A percentile compares a stretch with the other conserved stretches of the same genome.
Conservation (phyloP, 2,797 vertebrate species). For the Lithobates sylvaticus region DNA sequence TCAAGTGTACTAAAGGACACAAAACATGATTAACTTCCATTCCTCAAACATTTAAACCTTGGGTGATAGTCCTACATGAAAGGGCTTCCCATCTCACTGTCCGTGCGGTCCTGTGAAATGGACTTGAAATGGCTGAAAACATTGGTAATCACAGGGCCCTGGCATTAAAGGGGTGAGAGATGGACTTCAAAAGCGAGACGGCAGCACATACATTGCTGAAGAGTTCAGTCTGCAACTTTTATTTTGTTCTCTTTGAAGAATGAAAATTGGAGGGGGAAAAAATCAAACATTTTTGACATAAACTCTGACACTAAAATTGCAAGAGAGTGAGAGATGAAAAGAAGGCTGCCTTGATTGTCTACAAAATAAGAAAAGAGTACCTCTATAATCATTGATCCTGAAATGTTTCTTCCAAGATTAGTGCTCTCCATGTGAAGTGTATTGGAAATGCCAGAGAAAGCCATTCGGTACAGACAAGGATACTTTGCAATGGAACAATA, state of each 20-base stretch:
- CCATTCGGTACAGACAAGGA: slow-evolving; percentile 62
- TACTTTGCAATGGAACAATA: slow-evolving; percentile 67
- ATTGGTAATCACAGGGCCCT: slow-evolving; percentile 90
- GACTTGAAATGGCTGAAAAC: slow-evolving; percentile 81
- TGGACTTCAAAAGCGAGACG: slow-evolving; percentile 90
- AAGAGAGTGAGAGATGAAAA: slow-evolving; percentile 95
- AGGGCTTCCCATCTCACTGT: slow-evolving; percentile 81
- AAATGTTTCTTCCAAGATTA: slow-evolving; percentile 78
- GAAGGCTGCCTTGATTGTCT: slow-evolving; percentile 82
- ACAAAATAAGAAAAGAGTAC: slow-evolving; percentile 81
- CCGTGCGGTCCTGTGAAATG: slow-evolving; percentile 85
- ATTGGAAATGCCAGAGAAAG: slow-evolving; percentile 76
- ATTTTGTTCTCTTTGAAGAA: slow-evolving; percentile 97
- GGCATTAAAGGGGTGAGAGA: slow-evolving; percentile 86
- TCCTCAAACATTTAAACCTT: slow-evolving; percentile 71
- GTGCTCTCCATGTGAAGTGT: slow-evolving; percentile 77
- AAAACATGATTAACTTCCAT: slow-evolving; percentile 72
- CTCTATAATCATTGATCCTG: slow-evolving; percentile 86
- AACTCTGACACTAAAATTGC: slow-evolving; percentile 83
- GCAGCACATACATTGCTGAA: slow-evolving; percentile 71
- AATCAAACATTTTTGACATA: slow-evolving; percentile 80
- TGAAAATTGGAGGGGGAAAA: slow-evolving; percentile 89
- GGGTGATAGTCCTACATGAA: slow-evolving; percentile 84
- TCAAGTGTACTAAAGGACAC: slow-evolving; percentile 65
- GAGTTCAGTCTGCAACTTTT: slow-evolving; percentile 84